Evolutionary conservation across 2,888 invertebrate species (phyloP).

Genomic region (Tenthredo mesomela): DNA sequence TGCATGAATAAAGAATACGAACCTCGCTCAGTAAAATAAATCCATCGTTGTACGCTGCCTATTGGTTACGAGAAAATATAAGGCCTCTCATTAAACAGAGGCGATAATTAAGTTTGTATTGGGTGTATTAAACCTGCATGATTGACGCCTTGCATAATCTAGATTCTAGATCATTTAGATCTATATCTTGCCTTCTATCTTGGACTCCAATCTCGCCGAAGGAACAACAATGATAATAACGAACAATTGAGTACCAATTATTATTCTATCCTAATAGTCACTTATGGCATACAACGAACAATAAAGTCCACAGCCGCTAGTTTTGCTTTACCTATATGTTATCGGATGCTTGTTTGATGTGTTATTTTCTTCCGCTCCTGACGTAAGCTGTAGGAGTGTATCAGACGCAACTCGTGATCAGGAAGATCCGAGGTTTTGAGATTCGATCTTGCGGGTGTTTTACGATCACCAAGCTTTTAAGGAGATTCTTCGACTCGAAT

Average conservation of each 20-base stretch:
- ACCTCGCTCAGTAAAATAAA: not conserved
- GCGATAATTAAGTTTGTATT: conserved; percentile 32
- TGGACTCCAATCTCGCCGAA: not conserved
- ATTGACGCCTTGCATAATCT: conserved; percentile 31
- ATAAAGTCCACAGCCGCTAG: not conserved
- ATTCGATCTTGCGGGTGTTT: not conserved
- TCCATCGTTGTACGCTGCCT: not conserved
- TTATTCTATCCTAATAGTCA: conserved; percentile 4
- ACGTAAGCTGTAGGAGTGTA: not conserved
- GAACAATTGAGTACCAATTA: conserved; percentile 4
- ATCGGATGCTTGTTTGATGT: not conserved
- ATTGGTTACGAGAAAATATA: not conserved
- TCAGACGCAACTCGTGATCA: not conserved
- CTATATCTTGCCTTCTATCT: conserved; percentile 2
- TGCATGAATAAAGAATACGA: not conserved
- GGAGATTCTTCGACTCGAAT: not conserved
- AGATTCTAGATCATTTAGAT: conserved; percentile 13
- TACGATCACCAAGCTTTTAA: not conserved
- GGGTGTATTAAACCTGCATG: not conserved
- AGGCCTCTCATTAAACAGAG: not conserved
- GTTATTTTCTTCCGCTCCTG: conserved; percentile 9
- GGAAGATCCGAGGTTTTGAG: not conserved
- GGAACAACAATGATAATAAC: conserved; percentile 7
- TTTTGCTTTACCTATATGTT: not conserved
- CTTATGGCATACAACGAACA: not conserved